Evolutionary conservation across 2,888 invertebrate genomes (phyloP).

Genomic region (Yponomeuta evonymella): DNA sequence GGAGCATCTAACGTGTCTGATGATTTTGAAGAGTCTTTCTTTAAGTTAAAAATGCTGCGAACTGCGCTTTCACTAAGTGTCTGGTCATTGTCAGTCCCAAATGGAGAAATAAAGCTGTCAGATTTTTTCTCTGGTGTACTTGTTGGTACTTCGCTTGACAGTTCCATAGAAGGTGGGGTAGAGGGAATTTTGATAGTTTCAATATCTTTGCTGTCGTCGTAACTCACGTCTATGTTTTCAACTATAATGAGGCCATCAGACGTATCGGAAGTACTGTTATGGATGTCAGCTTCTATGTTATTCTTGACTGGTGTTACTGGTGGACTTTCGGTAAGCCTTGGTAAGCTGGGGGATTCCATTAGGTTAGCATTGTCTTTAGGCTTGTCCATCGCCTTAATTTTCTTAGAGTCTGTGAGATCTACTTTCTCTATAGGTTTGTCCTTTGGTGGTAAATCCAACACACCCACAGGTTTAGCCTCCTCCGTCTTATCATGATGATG

Average conservation of each 20-base stretch:
- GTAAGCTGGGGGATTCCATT: conserved; percentile 76
- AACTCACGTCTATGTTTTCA: conserved; percentile 37
- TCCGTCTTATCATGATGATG: conserved; percentile 74
- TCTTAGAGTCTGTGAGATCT: conserved; percentile 38
- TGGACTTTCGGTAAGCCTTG: conserved; percentile 80
- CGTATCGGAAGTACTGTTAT: conserved; percentile 26
- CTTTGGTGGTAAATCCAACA: neutral
- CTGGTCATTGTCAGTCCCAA: conserved; percentile 76
- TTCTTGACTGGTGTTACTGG: conserved; percentile 45
- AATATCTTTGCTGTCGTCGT: conserved; percentile 42
- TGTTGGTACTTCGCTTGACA: conserved; percentile 63
- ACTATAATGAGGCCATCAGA: conserved; percentile 31
- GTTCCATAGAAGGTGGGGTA: conserved; percentile 54
- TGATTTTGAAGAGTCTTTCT: conserved; percentile 41
- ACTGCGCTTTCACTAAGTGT: conserved; percentile 87
- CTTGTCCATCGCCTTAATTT: conserved; percentile 37
- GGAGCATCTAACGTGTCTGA: conserved; percentile 47
- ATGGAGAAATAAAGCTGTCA: conserved; percentile 81
- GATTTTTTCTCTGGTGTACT: conserved; percentile 45
- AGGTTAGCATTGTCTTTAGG: conserved; percentile 46
- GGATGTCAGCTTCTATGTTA: conserved; percentile 33
- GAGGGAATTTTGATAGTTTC: conserved; percentile 59
- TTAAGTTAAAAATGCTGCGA: conserved; percentile 83
- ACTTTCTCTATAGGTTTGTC: conserved; percentile 5
- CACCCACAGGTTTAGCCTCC: conserved; percentile 34